Base-by-base conservation (phyloP, 2,888 invertebrate species). In the Tetropium fuscum region DNA sequence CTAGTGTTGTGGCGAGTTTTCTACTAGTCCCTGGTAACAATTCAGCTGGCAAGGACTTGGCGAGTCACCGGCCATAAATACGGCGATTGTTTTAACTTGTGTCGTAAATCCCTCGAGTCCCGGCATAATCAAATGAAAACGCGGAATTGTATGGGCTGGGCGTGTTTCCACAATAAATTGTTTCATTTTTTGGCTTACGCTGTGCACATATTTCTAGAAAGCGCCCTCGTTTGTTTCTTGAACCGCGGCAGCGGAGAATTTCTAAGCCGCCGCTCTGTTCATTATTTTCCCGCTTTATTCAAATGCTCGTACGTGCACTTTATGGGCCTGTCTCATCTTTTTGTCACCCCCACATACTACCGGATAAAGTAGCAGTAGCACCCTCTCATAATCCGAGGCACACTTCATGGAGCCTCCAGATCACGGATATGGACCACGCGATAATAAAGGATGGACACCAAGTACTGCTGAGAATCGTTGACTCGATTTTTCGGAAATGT, bases 101-200 rank as follows among this genome's bases (percentile, higher is more conserved):
- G 13, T 32, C 49, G 36, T 49, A 49, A 49, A 49, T 49, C 49
- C 47, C 32, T 47, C 38, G 36, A 8, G 49, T 10, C n/a, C 4
- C 15, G 27, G 27, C 44, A 44, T 44, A 22, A 44, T 44, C 44
- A 27, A 44, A 44, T 44, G 44, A 44, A 44, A 44, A 44, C 27
- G 44, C 16, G 44, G 27, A 44, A 44, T 44, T 44, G 27, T 44
- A 44, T 22, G 41, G 22, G 41, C 13, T 41, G 22, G 41, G 41
- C 44, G 44, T 44, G 27, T 13, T 44, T 15, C 27, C 16, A 22
- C 44, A 32, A 64, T 59, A 57, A 61, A 64, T 64, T 64, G 61
- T 61, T 61, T 61, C 59, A 61, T 64, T 61, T 64, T 64, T 64
- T 55, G 60, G 53, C 60, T 48, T 53, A 51, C 57, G 59, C 49